Conservation (phyloP, 1,140 invertebrate species). For the Bombus waltoni region DNA sequence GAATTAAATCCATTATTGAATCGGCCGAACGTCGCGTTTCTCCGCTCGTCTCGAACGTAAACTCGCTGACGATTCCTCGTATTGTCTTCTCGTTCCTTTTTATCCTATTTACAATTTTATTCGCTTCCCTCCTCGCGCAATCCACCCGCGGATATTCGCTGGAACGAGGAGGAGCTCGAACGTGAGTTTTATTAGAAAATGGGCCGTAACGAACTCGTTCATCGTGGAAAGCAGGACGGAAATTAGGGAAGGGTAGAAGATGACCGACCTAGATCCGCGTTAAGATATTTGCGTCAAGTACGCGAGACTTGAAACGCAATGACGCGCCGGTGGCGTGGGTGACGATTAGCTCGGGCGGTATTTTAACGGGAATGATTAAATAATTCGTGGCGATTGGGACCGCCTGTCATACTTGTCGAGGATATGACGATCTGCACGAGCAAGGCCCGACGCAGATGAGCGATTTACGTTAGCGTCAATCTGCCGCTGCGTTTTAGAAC, state of each 20-base stretch:
- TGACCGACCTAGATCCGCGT: conserved; percentile 31
- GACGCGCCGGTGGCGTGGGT: conserved; percentile 56
- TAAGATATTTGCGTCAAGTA: conserved; percentile 19
- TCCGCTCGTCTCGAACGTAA: background rate
- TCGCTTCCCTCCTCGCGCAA: background rate
- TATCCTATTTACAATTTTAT: background rate
- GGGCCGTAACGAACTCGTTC: background rate
- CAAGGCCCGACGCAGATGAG: background rate
- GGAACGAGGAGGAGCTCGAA: background rate
- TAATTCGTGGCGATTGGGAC: conserved; percentile 64
- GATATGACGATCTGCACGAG: conserved; percentile 65
- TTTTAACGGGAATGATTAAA: conserved; percentile 46
- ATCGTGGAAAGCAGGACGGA: conserved; percentile 13
- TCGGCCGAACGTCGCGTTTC: background rate
- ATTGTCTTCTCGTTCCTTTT: background rate
- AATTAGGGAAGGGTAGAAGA: conserved; percentile 21
- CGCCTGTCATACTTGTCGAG: conserved; percentile 34
- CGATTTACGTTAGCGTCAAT: too few relatives aligned
- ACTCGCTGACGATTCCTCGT: background rate
- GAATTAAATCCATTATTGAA: conserved; percentile 55
- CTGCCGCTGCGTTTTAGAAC: too few relatives aligned
- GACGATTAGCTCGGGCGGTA: conserved; percentile 43
- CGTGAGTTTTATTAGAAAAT: conserved; percentile 5
- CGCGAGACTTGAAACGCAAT: conserved; percentile 18
- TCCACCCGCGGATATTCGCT: background rate